Evolutionary conservation across 2,113 vertebrate genomes (phyloP), one percentile per base, ranked within the genome.

Genomic region (Callocephalon fimbriatum): DNA sequence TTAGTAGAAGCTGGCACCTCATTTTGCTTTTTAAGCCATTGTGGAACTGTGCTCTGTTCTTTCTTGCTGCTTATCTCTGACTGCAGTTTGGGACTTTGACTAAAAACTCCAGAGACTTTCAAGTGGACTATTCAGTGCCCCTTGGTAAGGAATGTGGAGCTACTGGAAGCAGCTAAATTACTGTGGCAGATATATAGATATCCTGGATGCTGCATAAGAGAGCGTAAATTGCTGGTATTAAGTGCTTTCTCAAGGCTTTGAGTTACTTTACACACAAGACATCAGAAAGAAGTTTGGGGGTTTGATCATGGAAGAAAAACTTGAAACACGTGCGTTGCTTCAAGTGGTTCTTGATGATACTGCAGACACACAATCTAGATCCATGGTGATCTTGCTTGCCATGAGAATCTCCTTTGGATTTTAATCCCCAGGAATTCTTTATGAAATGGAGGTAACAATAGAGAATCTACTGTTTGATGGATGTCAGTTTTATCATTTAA

Each of bases 31-130:
- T 96, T 71, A 96, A 93, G 93, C 93, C 75, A 77, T 80, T 94
- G 88, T 94, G 67, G 79, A 93, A 32, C 66, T 89, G 76, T 78
- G 35, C 93, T 96, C 90, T 80, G 88, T 97, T 97, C 92, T 73
- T 95, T 92, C 88, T 96, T 93, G 72, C 90, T 92, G 92, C 93
- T 95, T 95, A 95, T 96, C 93, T 96, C 75, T 90, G 90, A 58
- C 86, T 93, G 82, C 90, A 83, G 83, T 93, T 94, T 95, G 88
- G 82, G 92, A 90, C 95, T 95, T 93, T 11, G 86, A 94, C 86
- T 93, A 29, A 71, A 75, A 96, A 75, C 89, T 95, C 86, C 76
- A 94, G 91, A 95, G 89, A 68, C 86, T 96, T 96, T 95, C 68
- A 91, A 94, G 84, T 84, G 86, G 84, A 68, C 63, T 94, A 29